Base-by-base conservation (phyloP, 92 coral and sea anemone genomes). In the Galaxea fascicularis region DNA sequence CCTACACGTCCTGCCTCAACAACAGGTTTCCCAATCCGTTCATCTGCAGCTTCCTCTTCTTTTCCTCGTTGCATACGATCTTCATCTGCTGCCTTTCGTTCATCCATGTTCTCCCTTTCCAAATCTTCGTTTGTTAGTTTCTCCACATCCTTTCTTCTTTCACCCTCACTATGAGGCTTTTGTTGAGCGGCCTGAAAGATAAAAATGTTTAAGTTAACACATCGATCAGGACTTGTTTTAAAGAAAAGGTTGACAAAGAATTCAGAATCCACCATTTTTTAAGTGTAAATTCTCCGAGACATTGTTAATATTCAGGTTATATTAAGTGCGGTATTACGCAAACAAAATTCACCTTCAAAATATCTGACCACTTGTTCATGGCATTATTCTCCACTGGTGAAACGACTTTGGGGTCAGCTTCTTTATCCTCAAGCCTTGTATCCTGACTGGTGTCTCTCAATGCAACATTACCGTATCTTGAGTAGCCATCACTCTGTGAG, bases 361-460 rank as follows among this genome's bases (percentile, higher is more conserved):
- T 59, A 82, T 59, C 64, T 6, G 68, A 67, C 86, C 78, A 71
- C 46, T 60, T 69, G 39, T 71, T 82, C 44, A 44, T 18, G 21
- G 71, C 53, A n/a, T 35, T 8, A 11, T 70, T 70, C 44, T 58
- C 70, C 22, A 69, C 51, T 70, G 86, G 78, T 57, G 84, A 20
- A 4, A 79, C 75, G 17, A 65, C 74, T 14, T 51, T 41, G 31
- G 28, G 52, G 0, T 25, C 84, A 65, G 26, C 31, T 35, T 27
- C 28, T 29, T 24, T 15, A 24, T 52, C 52, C 7, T 4, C 74
- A 22, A 29, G 20, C 46, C 52, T 8, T 51, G 10, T 67, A 8
- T 62, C 71, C 60, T 60, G 24, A 24, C 15, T 68, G 65, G 45
- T 49, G 65, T 79, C 84, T 29, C 65, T 66, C 25, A 79, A 22